Base-by-base conservation (phyloP, 2,888 invertebrate genomes). In the Meiosimyza decipiens region DNA sequence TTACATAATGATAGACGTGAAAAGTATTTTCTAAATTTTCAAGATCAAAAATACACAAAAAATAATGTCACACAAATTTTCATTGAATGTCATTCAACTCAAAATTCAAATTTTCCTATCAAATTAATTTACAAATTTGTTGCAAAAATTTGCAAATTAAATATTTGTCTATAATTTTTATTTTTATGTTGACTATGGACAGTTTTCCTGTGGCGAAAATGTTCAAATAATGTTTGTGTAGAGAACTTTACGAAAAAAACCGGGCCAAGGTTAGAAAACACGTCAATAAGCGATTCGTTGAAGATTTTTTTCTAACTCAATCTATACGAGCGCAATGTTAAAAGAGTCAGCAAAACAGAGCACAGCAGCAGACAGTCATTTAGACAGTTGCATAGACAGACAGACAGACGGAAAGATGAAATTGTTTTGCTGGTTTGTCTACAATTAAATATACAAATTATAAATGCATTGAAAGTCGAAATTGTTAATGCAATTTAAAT, bases 261-360 rank as follows among this genome's bases (percentile, higher is more conserved):
- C 82, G 81, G 84, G 85, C 84, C 84, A 84, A 84, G 84, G 84
- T 84, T 82, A 81, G 78, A 82, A 83, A 84, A 82, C 84, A 82
- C 85, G 84, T 84, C 84, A 84, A 80, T 82, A 82, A 52, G 51
- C 50, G 22, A 62, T 51, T 50, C 18, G 40, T 40, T 40, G 40
- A 40, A 40, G 33, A 62, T 62, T 28, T 62, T 33, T 47, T 50
- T 51, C 51, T 64, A 16, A 22, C 40, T 7, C 40, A 40, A 40
- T 40, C 4, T 7, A 40, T 40, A 40, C 40, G 40, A 40, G 40
- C 40, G 40, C 40, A 40, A 40, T 4, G 9, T 40, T 5, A 40
- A 40, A 40, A 40, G 40, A 40, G 9, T 40, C 40, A 9, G 40
- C 6, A 40, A 9, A 40, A 40, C 9, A 40, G 40, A 40, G 28